Evolutionary conservation across 2,888 invertebrate species (phyloP).

Genomic region (Alviniconcha strummeri): DNA sequence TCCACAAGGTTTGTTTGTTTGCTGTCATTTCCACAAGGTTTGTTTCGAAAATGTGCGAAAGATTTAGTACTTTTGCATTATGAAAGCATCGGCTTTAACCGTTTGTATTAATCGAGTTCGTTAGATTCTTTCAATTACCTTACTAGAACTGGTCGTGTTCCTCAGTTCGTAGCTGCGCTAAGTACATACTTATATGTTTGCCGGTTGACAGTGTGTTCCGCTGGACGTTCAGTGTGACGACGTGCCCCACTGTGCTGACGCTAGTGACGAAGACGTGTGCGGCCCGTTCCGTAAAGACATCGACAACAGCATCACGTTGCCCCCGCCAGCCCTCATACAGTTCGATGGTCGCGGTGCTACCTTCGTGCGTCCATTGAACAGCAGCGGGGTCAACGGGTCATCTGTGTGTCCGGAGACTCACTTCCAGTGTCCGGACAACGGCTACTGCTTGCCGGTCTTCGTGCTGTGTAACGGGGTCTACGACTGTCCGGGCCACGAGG

Average conservation of each 20-base stretch:
- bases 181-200: not conserved
- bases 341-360: too few species aligned
- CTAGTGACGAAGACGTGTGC: constrained; percentile 1
- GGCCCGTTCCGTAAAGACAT: not conserved
- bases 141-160: not conserved
- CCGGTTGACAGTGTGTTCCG: not conserved
- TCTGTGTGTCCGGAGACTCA: too few species aligned
- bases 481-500: constrained; percentile 20
- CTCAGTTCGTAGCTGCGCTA: not conserved
- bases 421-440: not conserved
- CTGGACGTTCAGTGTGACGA: not conserved
- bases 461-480: constrained; percentile 3
- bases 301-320: not conserved
- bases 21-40: too few species aligned
- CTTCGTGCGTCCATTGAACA: not conserved
- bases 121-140: not conserved
- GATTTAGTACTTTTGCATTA: too few species aligned
- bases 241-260: not conserved
- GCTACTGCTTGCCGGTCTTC: constrained; percentile 22
- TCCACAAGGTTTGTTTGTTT: too few species aligned
- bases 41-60: too few species aligned
- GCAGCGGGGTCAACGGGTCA: not conserved
- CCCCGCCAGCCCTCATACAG: too few species aligned
- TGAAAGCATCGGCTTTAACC: not conserved
- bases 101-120: not conserved